phyloP scores from a whole-genome alignment of 2,888 invertebrate genomes.

The Epinotia brunnichana region DNA sequence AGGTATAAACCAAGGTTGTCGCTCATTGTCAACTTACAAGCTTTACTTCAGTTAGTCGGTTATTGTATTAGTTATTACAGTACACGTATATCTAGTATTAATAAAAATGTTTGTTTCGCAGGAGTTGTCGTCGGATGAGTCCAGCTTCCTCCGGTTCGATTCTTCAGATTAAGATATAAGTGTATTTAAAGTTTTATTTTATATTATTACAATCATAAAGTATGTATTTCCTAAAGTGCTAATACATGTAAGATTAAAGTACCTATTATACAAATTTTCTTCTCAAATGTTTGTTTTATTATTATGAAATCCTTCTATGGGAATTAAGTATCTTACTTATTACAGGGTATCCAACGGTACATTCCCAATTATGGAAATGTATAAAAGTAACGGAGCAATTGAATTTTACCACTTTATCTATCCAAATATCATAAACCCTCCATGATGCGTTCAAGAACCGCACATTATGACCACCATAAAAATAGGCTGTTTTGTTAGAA shows the following conservation, averaged over 20 bases:
- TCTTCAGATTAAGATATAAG: slow-evolving; percentile 60
- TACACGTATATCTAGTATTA: no score
- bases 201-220: slow-evolving; percentile 56
- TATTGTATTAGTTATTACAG: no score
- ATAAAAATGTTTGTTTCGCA: slow-evolving; percentile 54
- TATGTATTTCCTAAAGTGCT: slow-evolving; percentile 74
- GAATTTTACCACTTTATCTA: no score
- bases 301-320: not conserved
- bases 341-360: no score
- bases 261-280: slow-evolving; percentile 64
- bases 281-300: slow-evolving; percentile 32
- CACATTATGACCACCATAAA: no score
- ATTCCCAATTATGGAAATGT: no score
- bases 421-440: no score
- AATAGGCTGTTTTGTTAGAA: no score
- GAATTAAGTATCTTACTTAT: not conserved
- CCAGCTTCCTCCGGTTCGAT: slow-evolving; percentile 49
- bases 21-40: not conserved
- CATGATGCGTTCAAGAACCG: no score
- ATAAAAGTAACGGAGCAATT: no score
- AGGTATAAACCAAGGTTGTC: no score
- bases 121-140: slow-evolving; percentile 78
- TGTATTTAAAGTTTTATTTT: slow-evolving; percentile 64
- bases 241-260: slow-evolving; percentile 74
- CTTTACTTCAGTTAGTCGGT: not conserved